Percentiles rank a stretch among this genome's conserved stretches.
These are phyloP conservation scores for Illadopsis cleaveri DNA, from an alignment of 2,113 vertebrate genomes.

Conservation along the genomic window DNA sequence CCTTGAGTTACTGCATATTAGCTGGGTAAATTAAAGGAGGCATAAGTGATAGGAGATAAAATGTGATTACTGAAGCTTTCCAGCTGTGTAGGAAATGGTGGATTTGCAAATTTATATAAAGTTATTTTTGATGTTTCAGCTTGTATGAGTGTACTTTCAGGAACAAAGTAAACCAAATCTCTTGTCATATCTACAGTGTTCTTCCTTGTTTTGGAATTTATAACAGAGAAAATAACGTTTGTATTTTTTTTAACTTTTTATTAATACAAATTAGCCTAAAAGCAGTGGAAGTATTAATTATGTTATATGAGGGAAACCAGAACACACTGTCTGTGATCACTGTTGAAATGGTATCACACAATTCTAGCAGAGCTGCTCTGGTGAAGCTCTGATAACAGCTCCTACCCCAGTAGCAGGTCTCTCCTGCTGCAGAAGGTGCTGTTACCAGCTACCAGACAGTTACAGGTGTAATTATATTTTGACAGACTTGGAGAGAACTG, in stretches of 20 bases:
- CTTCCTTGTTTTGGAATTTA: neutral
- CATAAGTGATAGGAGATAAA: neutral
- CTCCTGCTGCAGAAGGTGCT: neutral
- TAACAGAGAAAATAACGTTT: neutral
- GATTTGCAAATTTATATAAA: neutral
- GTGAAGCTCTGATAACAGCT: neutral
- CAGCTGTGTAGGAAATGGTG: neutral
- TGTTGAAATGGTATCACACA: neutral
- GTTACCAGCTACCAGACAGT: neutral
- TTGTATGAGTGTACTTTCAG: neutral
- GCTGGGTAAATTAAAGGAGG: neutral
- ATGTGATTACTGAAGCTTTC: neutral
- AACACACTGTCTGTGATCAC: neutral
- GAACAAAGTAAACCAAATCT: neutral
- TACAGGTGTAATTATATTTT: slow-evolving; percentile 13
- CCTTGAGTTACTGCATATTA: neutral
- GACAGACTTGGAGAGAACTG: neutral
- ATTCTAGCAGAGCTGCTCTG: neutral
- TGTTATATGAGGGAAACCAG: neutral
- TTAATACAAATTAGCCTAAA: neutral
- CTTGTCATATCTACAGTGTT: neutral
- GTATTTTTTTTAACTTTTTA: neutral
- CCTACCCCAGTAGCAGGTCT: neutral
- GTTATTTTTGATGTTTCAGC: neutral
- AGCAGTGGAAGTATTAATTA: neutral